A percentile compares a stretch with the other conserved stretches of the same genome.
Evolutionary conservation across 2,888 invertebrate species (phyloP).

Genomic region (Sthenelais limicola): DNA sequence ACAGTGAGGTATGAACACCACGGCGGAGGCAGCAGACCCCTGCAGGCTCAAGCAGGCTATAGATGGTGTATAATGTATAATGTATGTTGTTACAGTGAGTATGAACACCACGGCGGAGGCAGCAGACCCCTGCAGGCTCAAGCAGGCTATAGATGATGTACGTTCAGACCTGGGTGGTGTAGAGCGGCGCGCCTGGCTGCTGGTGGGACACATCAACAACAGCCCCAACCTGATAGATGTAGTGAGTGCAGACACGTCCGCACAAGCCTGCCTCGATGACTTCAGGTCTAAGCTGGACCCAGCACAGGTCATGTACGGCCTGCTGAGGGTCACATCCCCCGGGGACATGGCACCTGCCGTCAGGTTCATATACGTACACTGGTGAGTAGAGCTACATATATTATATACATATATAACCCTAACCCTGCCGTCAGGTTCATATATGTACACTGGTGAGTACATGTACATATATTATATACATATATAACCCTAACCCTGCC

Average conservation of each 20-base stretch:
- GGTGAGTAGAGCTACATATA: too few species aligned
- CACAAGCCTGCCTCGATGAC: slow-evolving; percentile 48
- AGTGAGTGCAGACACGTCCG: slow-evolving; percentile 49
- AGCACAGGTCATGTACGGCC: slow-evolving; percentile 62
- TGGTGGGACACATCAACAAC: slow-evolving; percentile 66
- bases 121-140: slow-evolving; percentile 56
- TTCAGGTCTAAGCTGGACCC: slow-evolving; percentile 44
- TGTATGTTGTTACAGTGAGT: too few species aligned
- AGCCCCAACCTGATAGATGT: slow-evolving; percentile 61
- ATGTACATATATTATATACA: too few species aligned
- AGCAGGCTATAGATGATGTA: slow-evolving; percentile 60
- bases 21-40: slow-evolving; percentile 58
- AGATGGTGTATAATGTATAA: too few species aligned
- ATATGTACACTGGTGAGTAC: too few species aligned
- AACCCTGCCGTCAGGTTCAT: too few species aligned
- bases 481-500: too few species aligned
- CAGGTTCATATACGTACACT: slow-evolving; percentile 70
- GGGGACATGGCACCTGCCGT: slow-evolving; percentile 69
- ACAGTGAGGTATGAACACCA: slow-evolving; percentile 67
- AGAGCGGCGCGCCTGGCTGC: slow-evolving; percentile 53
- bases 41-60: slow-evolving; percentile 58
- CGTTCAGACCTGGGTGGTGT: slow-evolving; percentile 52
- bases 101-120: slow-evolving; percentile 65
- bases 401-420: too few species aligned
- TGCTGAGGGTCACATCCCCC: slow-evolving; percentile 64